phyloP scores from a whole-genome alignment of 2,888 invertebrate species.

The Chouioia cunea region DNA sequence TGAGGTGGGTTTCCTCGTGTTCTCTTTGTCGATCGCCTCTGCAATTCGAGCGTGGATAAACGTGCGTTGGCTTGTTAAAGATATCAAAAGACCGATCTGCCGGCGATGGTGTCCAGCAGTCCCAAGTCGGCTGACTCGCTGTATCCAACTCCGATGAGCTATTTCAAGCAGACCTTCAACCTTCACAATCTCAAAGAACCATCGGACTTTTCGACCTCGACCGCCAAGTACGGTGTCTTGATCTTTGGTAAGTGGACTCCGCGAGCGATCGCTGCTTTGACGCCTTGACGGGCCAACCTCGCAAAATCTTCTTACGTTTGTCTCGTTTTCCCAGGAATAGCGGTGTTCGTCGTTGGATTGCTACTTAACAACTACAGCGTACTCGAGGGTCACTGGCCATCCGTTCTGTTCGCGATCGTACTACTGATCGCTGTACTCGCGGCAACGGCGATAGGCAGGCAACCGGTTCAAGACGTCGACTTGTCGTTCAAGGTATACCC shows the following conservation, averaged over 20 bases:
- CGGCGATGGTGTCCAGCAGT: constrained; percentile 39
- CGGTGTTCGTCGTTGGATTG: constrained; percentile 72
- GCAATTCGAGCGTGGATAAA: too few species aligned
- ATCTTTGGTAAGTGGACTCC: constrained; percentile 69
- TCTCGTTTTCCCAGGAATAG: constrained; percentile 68
- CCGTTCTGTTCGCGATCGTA: constrained; percentile 53
- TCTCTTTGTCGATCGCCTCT: too few species aligned
- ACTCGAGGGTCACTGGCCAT: constrained; percentile 58
- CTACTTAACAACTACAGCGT: constrained; percentile 66
- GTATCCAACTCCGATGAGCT: constrained; percentile 52
- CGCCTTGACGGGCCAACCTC: too few species aligned
- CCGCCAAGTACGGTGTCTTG: constrained; percentile 75
- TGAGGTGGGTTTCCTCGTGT: constrained; percentile 75
- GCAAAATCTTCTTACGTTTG: constrained; percentile 51
- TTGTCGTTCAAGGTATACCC: constrained; percentile 80
- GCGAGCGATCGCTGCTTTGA: too few species aligned
- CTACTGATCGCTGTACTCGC: constrained; percentile 69
- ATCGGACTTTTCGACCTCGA: constrained; percentile 74
- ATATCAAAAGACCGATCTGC: constrained; percentile 53
- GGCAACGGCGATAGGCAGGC: constrained; percentile 76
- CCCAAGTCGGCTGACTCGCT: constrained; percentile 56
- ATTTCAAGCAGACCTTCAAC: constrained; percentile 77
- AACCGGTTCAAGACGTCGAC: constrained; percentile 75
- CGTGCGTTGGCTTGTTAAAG: constrained; percentile 23
- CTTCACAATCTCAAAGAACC: constrained; percentile 79